A percentile compares a stretch with the other conserved stretches of the same genome.
Conservation (phyloP, 2,888 invertebrate species). For the Labia minor region DNA sequence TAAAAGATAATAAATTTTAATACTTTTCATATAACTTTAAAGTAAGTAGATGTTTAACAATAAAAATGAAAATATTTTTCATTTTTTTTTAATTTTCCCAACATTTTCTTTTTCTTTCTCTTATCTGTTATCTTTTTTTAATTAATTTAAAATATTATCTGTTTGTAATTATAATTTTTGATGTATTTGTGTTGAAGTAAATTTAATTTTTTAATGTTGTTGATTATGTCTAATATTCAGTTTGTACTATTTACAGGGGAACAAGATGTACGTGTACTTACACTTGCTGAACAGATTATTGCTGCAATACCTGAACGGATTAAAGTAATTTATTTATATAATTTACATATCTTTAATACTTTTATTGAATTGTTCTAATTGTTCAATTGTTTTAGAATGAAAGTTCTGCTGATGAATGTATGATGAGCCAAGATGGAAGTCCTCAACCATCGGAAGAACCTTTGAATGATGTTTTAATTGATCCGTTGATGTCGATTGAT, state of each 20-base stretch:
- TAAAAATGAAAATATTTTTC: too few species aligned
- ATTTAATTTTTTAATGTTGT: background rate
- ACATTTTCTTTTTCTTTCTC: too few species aligned
- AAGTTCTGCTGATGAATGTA: constrained; percentile 51
- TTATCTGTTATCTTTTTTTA: too few species aligned
- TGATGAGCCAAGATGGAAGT: constrained; percentile 42
- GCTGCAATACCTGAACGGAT: constrained; percentile 96
- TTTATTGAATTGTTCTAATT: background rate
- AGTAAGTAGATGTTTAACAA: too few species aligned
- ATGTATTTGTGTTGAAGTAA: too few species aligned
- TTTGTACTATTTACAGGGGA: constrained; percentile 56
- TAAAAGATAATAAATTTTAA: too few species aligned
- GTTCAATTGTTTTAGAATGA: constrained; percentile 48
- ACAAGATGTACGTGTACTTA: constrained; percentile 82
- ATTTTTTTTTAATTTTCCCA: too few species aligned
- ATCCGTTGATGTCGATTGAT: constrained; percentile 50
- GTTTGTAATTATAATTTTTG: too few species aligned
- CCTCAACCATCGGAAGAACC: constrained; percentile 44
- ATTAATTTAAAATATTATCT: too few species aligned
- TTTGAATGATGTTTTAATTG: constrained; percentile 61
- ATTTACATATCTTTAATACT: too few species aligned
- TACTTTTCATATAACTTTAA: too few species aligned
- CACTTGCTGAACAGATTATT: constrained; percentile 94
- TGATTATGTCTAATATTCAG: background rate
- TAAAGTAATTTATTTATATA: constrained; percentile 62